Evolutionary conservation across 2,797 vertebrate species (phyloP), one percentile per base, ranked within the genome.

Genomic region (Hyperoplus lanceolatus): DNA sequence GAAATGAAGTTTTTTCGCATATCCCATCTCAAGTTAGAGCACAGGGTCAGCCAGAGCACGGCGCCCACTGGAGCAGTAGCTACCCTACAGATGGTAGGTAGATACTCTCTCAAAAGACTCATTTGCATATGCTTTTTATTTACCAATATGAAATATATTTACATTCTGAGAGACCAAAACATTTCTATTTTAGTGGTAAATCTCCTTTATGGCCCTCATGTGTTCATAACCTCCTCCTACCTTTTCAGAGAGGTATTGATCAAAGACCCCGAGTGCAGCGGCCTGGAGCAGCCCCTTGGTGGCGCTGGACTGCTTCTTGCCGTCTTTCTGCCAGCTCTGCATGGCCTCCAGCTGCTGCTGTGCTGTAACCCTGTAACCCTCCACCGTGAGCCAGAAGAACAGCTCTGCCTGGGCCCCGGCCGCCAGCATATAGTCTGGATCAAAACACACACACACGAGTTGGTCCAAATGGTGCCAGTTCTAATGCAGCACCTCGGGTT

Each of bases 371-470:
- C 98, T 95, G 95, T 99, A 99, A 41, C 98, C 98, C 94, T 99
- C 98, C 84, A 99, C 98, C 0, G 98, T 99, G 93, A 99, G 96
- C 98, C 98, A 99, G 94, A 99, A 99, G 93, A 99, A 99, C 75
- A 99, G 96, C 93, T 98, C 97, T 1, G 98, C 97, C 93, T 99
- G 98, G 71, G 97, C 98, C 60, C 97, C 98, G 38, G 96, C 97
- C 71, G 96, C 96, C 95, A 99, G 98, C 98, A 99, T 99, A 91
- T 97, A 99, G 96, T 99, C 98, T 99, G 86, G 11, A 73, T 51
- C 15, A 59, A 75, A 59, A 75, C 60, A 79, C 3, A 85, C 41
- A 75, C 48, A 74, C 11, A 79, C 18, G 29, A 62, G 48, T 60
- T 65, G 39, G 57, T 62, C 43, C 29, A 57, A 60, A 69, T 11